Percentiles rank a stretch among this genome's conserved stretches.
Conservation (phyloP, 2,113 vertebrate genomes). For the Mugil cephalus region DNA sequence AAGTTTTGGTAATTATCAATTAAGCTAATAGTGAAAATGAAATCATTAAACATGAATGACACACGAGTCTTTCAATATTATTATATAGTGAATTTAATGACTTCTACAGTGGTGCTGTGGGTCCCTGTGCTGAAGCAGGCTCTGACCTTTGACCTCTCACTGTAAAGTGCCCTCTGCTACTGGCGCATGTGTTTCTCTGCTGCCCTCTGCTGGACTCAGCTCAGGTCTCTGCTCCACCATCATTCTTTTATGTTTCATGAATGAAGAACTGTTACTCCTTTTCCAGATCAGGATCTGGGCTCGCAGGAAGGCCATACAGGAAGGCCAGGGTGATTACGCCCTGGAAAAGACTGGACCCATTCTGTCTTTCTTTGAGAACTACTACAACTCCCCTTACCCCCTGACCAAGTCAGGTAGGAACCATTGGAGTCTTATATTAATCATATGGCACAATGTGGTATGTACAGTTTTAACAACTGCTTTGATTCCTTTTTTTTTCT, state of each 20-base stretch:
- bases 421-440: neutral
- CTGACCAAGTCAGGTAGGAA: constrained; percentile 89
- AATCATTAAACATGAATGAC: neutral
- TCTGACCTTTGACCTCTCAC: neutral
- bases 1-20: constrained; percentile 72
- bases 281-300: constrained; percentile 93
- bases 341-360: constrained; percentile 85
- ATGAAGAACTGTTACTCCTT: neutral
- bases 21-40: neutral
- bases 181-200: neutral
- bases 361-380: constrained; percentile 83
- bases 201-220: constrained; percentile 62
- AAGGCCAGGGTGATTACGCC: constrained; percentile 83
- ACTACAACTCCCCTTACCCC: constrained; percentile 87
- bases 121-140: neutral
- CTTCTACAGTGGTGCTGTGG: neutral
- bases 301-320: constrained; percentile 80
- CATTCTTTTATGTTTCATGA: neutral
- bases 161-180: neutral
- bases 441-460: too few relatives aligned
- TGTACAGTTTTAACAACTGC: too few relatives aligned
- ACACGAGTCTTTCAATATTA: neutral
- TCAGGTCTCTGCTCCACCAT: neutral
- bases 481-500: too few relatives aligned
- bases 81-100: too few relatives aligned